Percentiles rank a stretch among this genome's conserved stretches.
These are phyloP conservation scores for Nemopilema nomurai DNA, from an alignment of 30 jellyfish, hydroid and myxozoan species.

Conservation along the genomic window DNA sequence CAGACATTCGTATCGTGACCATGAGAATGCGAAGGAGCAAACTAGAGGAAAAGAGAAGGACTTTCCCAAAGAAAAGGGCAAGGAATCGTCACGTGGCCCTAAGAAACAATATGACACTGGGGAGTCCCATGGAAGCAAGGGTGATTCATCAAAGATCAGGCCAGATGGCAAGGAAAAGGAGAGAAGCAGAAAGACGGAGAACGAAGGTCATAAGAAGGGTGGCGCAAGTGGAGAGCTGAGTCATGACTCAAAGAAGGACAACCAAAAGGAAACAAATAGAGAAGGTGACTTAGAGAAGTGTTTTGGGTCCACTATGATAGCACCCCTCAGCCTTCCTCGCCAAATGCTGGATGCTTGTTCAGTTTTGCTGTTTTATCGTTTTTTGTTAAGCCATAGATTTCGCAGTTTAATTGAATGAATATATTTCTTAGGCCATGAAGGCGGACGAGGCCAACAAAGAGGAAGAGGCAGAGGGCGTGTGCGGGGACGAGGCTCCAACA, in stretches of 20 bases:
- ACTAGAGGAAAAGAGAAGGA: slow-evolving; percentile 17
- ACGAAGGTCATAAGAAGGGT: neutral
- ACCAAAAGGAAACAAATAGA: slow-evolving; percentile 15
- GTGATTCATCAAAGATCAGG: slow-evolving; percentile 5
- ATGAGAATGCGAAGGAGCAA: slow-evolving; percentile 13
- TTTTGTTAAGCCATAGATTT: neutral
- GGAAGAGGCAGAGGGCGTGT: slow-evolving; percentile 55
- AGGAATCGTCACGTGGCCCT: slow-evolving; percentile 18
- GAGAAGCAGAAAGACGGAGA: slow-evolving; percentile 6
- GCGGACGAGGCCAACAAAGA: slow-evolving; percentile 39
- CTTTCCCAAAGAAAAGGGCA: slow-evolving; percentile 1
- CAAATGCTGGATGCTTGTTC: too few species aligned
- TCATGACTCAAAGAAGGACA: slow-evolving; percentile 18
- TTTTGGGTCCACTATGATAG: too few species aligned
- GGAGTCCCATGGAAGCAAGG: neutral
- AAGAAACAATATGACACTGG: slow-evolving; percentile 11
- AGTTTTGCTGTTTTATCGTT: neutral
- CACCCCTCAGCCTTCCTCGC: too few species aligned
- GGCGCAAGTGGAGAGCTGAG: slow-evolving; percentile 6
- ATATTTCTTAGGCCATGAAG: slow-evolving; percentile 1
- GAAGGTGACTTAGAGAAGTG: slow-evolving; percentile 37
- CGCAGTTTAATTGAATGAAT: neutral
- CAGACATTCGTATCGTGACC: neutral
- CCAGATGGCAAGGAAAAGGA: slow-evolving; percentile 19
- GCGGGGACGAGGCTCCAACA: slow-evolving; percentile 56